Evolutionary conservation across 2,797 vertebrate genomes (phyloP).

Genomic region (Falco concolor): DNA sequence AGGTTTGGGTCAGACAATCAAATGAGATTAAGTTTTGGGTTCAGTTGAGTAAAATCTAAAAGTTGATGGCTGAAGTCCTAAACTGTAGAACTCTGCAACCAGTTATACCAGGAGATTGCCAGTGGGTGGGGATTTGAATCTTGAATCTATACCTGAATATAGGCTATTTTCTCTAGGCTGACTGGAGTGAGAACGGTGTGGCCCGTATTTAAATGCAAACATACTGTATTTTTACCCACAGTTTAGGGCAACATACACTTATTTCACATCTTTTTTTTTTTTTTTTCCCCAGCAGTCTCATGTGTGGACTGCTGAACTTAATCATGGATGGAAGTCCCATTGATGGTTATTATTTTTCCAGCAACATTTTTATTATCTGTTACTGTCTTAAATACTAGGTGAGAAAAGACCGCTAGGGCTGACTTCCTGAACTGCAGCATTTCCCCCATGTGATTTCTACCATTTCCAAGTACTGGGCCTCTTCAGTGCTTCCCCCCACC

Average conservation of each 20-base stretch:
- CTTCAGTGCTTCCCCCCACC: too few relatives aligned
- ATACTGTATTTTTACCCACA: neutral
- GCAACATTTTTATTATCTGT: neutral
- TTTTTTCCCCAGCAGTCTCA: neutral
- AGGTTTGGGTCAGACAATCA: neutral
- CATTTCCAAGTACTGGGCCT: neutral
- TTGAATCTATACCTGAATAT: neutral
- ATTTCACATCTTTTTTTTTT: neutral
- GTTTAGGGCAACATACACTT: neutral
- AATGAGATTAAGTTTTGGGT: neutral
- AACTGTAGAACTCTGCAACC: neutral
- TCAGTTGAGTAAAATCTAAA: neutral
- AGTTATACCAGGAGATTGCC: neutral
- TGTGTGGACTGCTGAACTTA: neutral
- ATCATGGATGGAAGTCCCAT: rapidly evolving
- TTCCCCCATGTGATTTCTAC: neutral
- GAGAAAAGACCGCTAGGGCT: neutral
- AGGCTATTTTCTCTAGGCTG: neutral
- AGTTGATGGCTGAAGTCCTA: neutral
- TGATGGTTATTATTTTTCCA: neutral
- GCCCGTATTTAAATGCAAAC: neutral
- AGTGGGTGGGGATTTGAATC: neutral
- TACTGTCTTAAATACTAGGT: neutral
- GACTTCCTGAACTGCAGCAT: neutral
- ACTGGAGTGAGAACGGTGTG: neutral